These are phyloP conservation scores for Phasianus colchicus DNA, from an alignment of 2,113 vertebrate species.

Conservation along the genomic window DNA sequence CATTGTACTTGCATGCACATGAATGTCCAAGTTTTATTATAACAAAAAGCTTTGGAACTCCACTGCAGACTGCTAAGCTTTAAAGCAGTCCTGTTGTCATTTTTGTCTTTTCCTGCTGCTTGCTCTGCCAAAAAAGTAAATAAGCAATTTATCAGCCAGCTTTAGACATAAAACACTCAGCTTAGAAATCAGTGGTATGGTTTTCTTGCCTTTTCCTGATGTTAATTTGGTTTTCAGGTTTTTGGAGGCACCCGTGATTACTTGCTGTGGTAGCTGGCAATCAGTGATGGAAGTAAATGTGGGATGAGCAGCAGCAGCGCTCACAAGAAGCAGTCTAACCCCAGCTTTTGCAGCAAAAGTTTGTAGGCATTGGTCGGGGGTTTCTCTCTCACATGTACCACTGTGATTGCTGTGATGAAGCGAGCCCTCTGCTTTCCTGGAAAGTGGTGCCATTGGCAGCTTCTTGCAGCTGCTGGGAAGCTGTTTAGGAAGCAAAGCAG, in stretches of 20 bases:
- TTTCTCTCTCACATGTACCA: neutral
- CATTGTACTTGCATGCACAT: neutral
- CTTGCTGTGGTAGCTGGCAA: neutral
- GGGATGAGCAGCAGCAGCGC: neutral
- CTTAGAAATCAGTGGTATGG: neutral
- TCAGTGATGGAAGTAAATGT: neutral
- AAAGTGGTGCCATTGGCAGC: neutral
- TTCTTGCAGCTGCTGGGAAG: conserved; percentile 14
- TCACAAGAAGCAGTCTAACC: neutral
- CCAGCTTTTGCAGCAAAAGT: neutral
- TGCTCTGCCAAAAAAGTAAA: neutral
- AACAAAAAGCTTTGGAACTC: neutral
- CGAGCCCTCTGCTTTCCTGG: neutral
- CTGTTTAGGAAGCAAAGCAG: neutral
- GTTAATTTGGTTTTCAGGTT: neutral
- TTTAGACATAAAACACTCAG: neutral
- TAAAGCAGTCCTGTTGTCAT: neutral
- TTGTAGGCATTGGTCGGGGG: neutral
- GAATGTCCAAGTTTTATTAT: neutral
- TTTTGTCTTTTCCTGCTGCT: neutral
- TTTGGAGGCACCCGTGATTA: neutral
- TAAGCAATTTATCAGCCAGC: neutral
- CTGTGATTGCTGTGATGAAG: neutral
- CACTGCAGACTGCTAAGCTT: neutral
- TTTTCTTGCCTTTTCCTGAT: neutral